These are phyloP conservation scores for Malthinus seriepunctatus DNA, from an alignment of 2,888 invertebrate genomes.

Conservation along the genomic window DNA sequence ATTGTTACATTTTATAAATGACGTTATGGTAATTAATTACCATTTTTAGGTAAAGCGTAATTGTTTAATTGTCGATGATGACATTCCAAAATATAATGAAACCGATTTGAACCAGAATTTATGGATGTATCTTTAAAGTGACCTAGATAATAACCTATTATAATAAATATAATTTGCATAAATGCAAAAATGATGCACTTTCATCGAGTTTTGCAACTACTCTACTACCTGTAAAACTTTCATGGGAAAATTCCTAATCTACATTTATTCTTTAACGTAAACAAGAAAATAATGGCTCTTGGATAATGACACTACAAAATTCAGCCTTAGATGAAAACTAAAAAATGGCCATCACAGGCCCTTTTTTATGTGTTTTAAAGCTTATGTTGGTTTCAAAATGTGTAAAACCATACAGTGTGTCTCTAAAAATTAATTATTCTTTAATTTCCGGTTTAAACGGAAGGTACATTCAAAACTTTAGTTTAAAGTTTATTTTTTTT, in stretches of 20 bases:
- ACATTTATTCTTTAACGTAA: neutral
- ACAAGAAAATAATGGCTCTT: no score
- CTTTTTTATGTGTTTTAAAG: no score
- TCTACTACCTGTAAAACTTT: conserved; percentile 1
- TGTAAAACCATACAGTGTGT: no score
- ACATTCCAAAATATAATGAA: conserved; percentile 34
- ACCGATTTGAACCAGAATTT: conserved; percentile 32
- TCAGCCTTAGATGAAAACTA: no score
- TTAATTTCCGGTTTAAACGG: no score
- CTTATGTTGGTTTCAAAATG: no score
- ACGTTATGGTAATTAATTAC: conserved; percentile 14
- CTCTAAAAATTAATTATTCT: no score
- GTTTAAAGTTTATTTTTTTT: no score
- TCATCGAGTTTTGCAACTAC: conserved; percentile 21
- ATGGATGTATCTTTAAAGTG: conserved; percentile 21
- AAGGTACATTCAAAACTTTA: no score
- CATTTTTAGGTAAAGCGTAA: conserved; percentile 35
- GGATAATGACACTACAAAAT: no score
- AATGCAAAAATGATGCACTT: conserved; percentile 26
- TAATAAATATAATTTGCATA: conserved; percentile 23
- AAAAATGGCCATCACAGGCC: no score
- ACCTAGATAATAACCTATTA: conserved; percentile 24
- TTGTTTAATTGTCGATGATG: conserved; percentile 35
- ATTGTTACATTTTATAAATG: neutral
- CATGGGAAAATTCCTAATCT: conserved; percentile 2